Evolutionary conservation across 2,888 invertebrate species (phyloP).

Genomic region (Zootermopsis nevadensis): DNA sequence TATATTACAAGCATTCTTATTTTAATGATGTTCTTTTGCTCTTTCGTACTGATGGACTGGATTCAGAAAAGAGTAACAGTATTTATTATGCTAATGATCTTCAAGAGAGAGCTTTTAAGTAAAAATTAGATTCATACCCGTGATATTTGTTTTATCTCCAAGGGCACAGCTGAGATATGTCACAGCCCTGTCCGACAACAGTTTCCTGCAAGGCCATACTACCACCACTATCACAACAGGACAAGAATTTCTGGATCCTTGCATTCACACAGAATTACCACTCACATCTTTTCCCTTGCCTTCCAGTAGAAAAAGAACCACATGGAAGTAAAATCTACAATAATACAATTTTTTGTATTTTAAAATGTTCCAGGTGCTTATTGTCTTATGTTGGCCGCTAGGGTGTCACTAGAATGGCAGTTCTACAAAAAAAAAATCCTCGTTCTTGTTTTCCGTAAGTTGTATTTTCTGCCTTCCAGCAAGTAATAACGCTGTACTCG

Average conservation of each 20-base stretch:
- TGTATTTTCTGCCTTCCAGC: neutral
- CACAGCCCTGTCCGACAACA: neutral
- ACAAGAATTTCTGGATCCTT: slow-evolving; percentile 43
- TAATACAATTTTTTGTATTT: neutral
- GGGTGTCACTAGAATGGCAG: neutral
- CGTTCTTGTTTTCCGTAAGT: neutral
- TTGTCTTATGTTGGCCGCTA: slow-evolving; percentile 41
- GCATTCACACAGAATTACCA: slow-evolving; percentile 22
- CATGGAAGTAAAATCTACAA: neutral
- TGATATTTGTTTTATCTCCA: slow-evolving; percentile 39
- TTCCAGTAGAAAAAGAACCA: neutral
- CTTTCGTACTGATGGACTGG: slow-evolving; percentile 40
- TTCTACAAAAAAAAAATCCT: neutral
- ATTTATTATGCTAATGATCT: slow-evolving; percentile 16
- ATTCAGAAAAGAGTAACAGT: slow-evolving; percentile 26
- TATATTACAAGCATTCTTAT: slow-evolving; percentile 41
- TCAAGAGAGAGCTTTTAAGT: slow-evolving; percentile 40
- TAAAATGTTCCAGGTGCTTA: slow-evolving; percentile 1
- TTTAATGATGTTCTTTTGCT: slow-evolving; percentile 29
- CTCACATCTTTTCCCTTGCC: slow-evolving; percentile 9
- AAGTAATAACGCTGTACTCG: too few relatives aligned
- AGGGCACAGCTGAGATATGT: neutral
- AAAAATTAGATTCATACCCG: slow-evolving; percentile 53
- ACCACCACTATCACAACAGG: slow-evolving; percentile 28
- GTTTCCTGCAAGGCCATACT: slow-evolving; percentile 46